Evolutionary conservation across 64 coral and sea anemone genomes (phyloP).

Genomic region (Acropora yongei): DNA sequence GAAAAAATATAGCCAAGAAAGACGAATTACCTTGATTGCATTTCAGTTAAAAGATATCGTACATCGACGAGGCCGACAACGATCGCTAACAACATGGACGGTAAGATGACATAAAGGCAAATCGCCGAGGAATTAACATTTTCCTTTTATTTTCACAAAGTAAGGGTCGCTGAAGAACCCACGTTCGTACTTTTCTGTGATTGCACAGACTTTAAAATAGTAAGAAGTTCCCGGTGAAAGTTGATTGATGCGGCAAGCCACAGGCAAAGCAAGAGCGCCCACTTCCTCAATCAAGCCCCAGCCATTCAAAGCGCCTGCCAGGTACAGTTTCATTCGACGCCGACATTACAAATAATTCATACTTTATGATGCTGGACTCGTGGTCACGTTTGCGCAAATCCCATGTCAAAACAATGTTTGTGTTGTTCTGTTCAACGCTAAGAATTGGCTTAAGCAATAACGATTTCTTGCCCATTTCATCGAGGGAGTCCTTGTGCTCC

Average conservation of each 20-base stretch:
- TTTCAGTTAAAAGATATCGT: no score
- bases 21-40: no score
- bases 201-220: conserved; percentile 8
- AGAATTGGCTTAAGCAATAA: background rate
- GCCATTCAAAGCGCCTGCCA: background rate
- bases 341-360: conserved; percentile 29
- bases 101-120: no score
- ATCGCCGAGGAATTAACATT: background rate
- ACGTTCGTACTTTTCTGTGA: background rate
- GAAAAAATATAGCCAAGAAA: no score
- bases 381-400: conserved; percentile 1
- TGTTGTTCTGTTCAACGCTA: background rate
- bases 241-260: conserved; percentile 35
- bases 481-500: background rate
- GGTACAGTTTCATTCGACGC: background rate
- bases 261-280: conserved; percentile 22
- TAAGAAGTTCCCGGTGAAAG: conserved; percentile 12
- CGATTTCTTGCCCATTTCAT: background rate
- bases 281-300: conserved; percentile 11
- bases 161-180: conserved; percentile 32
- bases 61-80: no score
- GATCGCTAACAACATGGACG: no score
- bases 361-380: conserved; percentile 29
- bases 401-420: conserved; percentile 18
- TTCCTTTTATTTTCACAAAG: background rate